Conservation (phyloP, 35 echinoderm and acorn worm species). For the Amphiura filiformis region DNA sequence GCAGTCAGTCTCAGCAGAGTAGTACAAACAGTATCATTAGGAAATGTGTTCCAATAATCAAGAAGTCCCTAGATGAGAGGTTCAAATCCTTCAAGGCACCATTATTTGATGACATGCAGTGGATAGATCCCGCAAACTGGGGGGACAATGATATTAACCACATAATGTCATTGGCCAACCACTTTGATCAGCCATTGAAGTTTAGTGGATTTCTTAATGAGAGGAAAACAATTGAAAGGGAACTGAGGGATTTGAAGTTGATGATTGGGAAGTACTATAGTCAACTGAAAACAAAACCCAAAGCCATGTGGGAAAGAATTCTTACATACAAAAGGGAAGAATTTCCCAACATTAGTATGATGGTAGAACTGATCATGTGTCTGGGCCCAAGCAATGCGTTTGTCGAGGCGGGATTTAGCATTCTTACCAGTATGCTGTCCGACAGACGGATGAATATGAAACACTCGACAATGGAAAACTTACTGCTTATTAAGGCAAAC, state of each 20-base stretch:
- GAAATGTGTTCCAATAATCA: too few species aligned
- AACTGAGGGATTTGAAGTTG: conserved; percentile 44
- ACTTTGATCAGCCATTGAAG: conserved; percentile 35
- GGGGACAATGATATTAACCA: conserved; percentile 37
- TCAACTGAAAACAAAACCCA: too few species aligned
- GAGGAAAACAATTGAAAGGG: conserved; percentile 27
- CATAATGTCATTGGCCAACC: conserved; percentile 7
- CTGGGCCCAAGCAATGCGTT: conserved; percentile 50
- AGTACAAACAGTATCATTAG: too few species aligned
- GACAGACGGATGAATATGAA: conserved; percentile 47
- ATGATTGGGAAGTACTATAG: conserved; percentile 24
- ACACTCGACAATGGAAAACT: conserved; percentile 52
- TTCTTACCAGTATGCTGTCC: conserved; percentile 48
- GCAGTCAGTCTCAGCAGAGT: too few species aligned
- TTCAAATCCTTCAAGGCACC: conserved; percentile 37
- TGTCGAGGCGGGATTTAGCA: conserved; percentile 53
- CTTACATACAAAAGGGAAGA: too few species aligned
- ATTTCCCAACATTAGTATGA: too few species aligned
- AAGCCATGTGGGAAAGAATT: too few species aligned
- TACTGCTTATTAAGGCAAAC: conserved; percentile 29
- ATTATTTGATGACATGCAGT: conserved; percentile 50
- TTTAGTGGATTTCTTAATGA: conserved; percentile 39
- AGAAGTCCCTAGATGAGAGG: conserved; percentile 22
- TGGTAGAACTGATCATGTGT: conserved; percentile 20
- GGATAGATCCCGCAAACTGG: conserved; percentile 71